These are phyloP conservation scores for Campoplex nolae DNA, from an alignment of 2,888 invertebrate genomes.

Conservation along the genomic window DNA sequence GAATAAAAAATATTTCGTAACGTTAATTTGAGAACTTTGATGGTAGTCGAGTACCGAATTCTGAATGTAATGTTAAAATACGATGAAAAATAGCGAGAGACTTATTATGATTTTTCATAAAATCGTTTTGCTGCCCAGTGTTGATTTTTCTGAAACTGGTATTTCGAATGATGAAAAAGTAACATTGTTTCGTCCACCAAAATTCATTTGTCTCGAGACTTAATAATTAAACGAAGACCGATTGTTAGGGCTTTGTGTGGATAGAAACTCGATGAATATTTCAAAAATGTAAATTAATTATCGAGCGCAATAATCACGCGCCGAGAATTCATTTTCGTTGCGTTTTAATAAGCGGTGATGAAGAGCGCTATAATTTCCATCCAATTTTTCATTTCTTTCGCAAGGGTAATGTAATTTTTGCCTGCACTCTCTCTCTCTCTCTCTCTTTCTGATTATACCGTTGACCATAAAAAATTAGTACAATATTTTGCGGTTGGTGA, in stretches of 20 bases:
- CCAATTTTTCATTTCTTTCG: neutral
- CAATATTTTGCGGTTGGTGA: neutral
- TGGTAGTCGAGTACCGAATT: too few relatives aligned
- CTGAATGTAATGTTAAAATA: neutral
- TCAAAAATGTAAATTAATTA: neutral
- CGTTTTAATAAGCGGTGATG: slow-evolving; percentile 11
- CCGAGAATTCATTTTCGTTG: neutral
- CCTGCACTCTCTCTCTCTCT: too few relatives aligned
- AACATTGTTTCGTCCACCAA: neutral
- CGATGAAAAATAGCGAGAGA: too few relatives aligned
- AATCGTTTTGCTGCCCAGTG: neutral
- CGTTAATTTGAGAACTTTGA: neutral
- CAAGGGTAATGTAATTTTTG: neutral
- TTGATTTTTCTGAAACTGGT: neutral
- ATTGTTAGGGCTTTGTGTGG: neutral
- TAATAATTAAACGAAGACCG: neutral
- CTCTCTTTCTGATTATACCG: slow-evolving; percentile 6
- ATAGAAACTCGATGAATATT: neutral
- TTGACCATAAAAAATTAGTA: slow-evolving; percentile 41
- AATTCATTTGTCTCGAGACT: neutral
- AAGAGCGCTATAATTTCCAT: neutral
- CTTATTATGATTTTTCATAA: too few relatives aligned
- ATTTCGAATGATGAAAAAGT: neutral
- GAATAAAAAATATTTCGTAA: neutral
- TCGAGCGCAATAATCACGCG: neutral